Evolutionary conservation across 2,888 invertebrate species (phyloP).

Genomic region (Biston stratarius): DNA sequence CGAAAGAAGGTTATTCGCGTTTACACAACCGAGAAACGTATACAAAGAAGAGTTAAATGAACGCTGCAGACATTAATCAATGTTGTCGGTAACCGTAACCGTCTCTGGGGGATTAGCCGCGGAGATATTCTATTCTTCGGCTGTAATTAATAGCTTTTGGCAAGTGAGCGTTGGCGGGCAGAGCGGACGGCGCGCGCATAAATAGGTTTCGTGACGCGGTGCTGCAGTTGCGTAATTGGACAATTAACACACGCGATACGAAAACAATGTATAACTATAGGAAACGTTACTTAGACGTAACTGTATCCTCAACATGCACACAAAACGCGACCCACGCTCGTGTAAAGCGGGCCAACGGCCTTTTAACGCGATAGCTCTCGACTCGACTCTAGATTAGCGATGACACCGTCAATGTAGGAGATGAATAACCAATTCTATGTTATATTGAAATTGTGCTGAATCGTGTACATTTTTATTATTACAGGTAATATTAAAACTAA

Average conservation of each 20-base stretch:
- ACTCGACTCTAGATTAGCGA: conserved; percentile 60
- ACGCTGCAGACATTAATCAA: conserved; percentile 82
- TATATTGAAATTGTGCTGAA: conserved; percentile 7
- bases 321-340: conserved; percentile 73
- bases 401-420: conserved; percentile 46
- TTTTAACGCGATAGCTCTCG: conserved; percentile 63
- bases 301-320: conserved; percentile 67
- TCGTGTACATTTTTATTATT: conserved; percentile 10
- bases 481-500: neutral
- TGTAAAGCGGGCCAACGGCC: conserved; percentile 76
- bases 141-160: conserved; percentile 85
- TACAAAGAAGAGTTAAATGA: conserved; percentile 79
- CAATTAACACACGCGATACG: conserved; percentile 72
- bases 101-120: conserved; percentile 82
- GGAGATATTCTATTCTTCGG: conserved; percentile 83
- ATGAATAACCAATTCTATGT: conserved; percentile 6
- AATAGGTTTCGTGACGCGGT: conserved; percentile 74
- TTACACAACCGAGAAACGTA: conserved; percentile 72
- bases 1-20: conserved; percentile 79
- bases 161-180: conserved; percentile 75
- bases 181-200: conserved; percentile 54
- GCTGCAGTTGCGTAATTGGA: conserved; percentile 75
- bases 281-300: conserved; percentile 67
- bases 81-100: conserved; percentile 82
- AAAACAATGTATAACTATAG: conserved; percentile 70